These are phyloP conservation scores for Leptinotarsa undecemlineata DNA, from an alignment of 1,140 invertebrate genomes.

Conservation along the genomic window DNA sequence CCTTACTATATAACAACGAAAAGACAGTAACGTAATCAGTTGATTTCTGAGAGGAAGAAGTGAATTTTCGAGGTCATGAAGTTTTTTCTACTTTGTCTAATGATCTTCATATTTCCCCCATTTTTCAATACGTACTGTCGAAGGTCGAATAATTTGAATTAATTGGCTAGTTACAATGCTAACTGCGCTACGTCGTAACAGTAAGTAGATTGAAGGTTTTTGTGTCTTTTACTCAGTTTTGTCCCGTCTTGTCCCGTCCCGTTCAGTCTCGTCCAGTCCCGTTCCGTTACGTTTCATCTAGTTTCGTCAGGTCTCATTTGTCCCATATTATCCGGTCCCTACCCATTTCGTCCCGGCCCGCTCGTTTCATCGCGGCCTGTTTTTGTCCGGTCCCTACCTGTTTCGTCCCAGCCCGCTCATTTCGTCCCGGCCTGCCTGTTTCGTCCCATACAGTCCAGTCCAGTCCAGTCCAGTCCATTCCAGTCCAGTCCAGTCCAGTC, in stretches of 20 bases:
- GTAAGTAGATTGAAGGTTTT: background rate
- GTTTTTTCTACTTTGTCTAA: rapidly evolving
- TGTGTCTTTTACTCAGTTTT: background rate
- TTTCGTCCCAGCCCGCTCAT: background rate
- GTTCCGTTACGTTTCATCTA: too few relatives aligned
- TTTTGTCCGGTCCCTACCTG: background rate
- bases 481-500: background rate
- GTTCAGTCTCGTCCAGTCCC: background rate
- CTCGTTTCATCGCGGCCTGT: background rate
- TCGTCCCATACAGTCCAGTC: background rate
- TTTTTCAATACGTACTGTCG: too few relatives aligned
- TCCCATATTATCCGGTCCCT: background rate
- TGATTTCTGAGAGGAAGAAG: too few relatives aligned
- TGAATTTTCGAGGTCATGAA: too few relatives aligned
- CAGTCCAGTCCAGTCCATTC: background rate
- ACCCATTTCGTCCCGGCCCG: background rate
- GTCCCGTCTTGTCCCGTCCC: background rate
- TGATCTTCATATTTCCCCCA: too few relatives aligned
- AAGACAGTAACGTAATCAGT: too few relatives aligned
- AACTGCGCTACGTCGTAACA: too few relatives aligned
- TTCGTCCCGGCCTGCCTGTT: background rate
- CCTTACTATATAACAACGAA: too few relatives aligned
- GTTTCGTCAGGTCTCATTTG: background rate
- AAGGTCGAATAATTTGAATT: too few relatives aligned
- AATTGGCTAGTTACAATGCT: too few relatives aligned